Base-by-base conservation (phyloP, 2,888 invertebrate species). In the Dinocampus coccinellae region DNA sequence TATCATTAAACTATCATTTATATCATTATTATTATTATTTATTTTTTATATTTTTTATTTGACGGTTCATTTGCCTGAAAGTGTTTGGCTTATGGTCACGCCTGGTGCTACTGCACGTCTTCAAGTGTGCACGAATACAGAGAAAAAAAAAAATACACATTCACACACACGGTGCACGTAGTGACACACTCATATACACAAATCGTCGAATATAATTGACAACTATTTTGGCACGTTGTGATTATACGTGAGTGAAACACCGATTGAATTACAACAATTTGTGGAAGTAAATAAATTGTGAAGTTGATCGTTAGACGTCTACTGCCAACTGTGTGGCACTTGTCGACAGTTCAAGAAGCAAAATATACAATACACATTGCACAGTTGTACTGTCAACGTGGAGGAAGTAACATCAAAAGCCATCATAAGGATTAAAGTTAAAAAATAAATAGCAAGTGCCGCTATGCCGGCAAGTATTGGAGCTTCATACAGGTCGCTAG, bases 381-480 rank as follows among this genome's bases (percentile, higher is more conserved):
- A n/a, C 34, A 57, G 39, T 55, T 53, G 34, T 55, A 20, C 10
- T 34, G 9, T 58, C 16, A 58, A 26, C 58, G 36, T 66, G 55
- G 20, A 6, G 36, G 16, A n/a, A 57, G 36, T 36, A 34, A 24
- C 65, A 55, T 33, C 58, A 47, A 24, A 29, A 34, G 11, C 55
- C 16, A 64, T n/a, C n/a, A n/a, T n/a, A n/a, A n/a, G n/a, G 6
- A 34, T 11, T 3, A 58, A 9, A 22, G 29, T 39, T 42, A 3
- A 10, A 36, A 47, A 26, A 6, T 10, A 63, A 58, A 9, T 24
- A 47, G 13, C 7, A 73, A 69, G 58, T 62, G 73, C 63, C 77
- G 89, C 88, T 88, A 92, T 92, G 92, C 90, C 92, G 87, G 90
- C 90, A 82, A 89, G 90, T 86, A 90, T 91, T 88, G 90, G 90